phyloP scores from a whole-genome alignment of 2,797 vertebrate genomes.

The Sus cebifrons region DNA sequence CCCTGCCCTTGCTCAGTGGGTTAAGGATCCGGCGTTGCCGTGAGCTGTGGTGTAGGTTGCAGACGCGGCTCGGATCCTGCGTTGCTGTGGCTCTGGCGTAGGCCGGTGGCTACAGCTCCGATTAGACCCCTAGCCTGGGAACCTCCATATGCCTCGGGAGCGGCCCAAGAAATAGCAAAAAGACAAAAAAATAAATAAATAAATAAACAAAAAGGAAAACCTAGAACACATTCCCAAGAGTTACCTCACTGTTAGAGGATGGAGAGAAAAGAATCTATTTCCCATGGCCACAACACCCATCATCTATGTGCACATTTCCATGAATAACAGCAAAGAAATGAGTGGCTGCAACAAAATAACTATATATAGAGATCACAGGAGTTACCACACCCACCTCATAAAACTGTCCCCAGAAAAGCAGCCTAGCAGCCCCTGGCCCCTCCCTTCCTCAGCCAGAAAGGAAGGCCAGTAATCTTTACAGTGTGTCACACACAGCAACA shows the following conservation, averaged over 20 bases:
- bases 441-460: conserved; percentile 45
- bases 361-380: background rate
- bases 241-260: background rate
- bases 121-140: too few species aligned
- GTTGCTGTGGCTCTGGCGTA: too few species aligned
- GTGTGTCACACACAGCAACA: background rate
- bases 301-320: background rate
- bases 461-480: background rate
- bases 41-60: too few species aligned
- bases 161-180: too few species aligned
- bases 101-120: too few species aligned
- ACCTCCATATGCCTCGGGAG: too few species aligned
- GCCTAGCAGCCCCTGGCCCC: background rate
- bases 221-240: background rate
- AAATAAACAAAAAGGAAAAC: background rate
- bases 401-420: conserved; percentile 33
- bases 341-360: conserved; percentile 18
- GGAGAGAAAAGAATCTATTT: background rate
- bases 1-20: too few species aligned
- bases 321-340: conserved; percentile 34
- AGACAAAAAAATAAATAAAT: too few species aligned
- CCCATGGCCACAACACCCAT: background rate
- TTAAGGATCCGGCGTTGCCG: too few species aligned
- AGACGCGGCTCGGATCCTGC: too few species aligned
- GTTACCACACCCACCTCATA: background rate